These are phyloP conservation scores for Drosophila mojavensis DNA, from an alignment of 1,140 invertebrate species.

Conservation along the genomic window DNA sequence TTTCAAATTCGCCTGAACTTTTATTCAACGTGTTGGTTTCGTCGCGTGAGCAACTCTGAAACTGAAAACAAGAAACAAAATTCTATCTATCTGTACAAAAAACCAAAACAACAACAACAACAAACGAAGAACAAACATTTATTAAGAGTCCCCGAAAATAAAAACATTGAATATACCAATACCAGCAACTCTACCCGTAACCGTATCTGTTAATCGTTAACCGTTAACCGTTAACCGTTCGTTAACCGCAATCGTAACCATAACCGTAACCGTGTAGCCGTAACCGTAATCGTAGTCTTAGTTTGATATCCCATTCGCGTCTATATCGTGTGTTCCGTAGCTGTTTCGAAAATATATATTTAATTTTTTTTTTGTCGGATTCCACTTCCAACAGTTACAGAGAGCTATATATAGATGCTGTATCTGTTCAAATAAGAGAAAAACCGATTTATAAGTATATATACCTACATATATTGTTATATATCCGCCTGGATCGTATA, in stretches of 20 bases:
- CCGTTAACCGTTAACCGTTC: not conserved
- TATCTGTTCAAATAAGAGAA: not conserved
- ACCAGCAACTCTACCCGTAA: conserved; percentile 1
- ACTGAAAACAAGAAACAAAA: conserved; percentile 48
- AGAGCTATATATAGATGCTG: conserved; percentile 2
- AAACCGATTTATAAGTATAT: conserved; percentile 8
- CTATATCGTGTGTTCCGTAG: conserved; percentile 19
- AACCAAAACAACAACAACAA: conserved; percentile 30
- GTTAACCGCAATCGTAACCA: conserved; percentile 2
- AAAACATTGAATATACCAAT: conserved; percentile 30
- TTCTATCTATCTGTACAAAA: conserved; percentile 5
- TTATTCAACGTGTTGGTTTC: conserved; percentile 81
- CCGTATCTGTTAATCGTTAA: conserved; percentile 6
- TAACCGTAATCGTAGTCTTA: not conserved
- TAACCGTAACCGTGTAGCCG: conserved; percentile 8
- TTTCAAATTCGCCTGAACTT: conserved; percentile 78
- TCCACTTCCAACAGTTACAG: conserved; percentile 13
- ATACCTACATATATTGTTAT: not conserved
- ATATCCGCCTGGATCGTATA: conserved; percentile 22
- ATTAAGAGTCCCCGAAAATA: conserved; percentile 25
- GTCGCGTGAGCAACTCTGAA: conserved; percentile 79
- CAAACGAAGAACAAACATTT: conserved; percentile 27
- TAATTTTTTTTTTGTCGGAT: conserved; percentile 18
- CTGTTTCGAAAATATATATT: conserved; percentile 11
- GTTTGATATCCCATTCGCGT: not conserved